Base-by-base conservation (phyloP, 2,797 vertebrate species). In the Silurus aristotelis region DNA sequence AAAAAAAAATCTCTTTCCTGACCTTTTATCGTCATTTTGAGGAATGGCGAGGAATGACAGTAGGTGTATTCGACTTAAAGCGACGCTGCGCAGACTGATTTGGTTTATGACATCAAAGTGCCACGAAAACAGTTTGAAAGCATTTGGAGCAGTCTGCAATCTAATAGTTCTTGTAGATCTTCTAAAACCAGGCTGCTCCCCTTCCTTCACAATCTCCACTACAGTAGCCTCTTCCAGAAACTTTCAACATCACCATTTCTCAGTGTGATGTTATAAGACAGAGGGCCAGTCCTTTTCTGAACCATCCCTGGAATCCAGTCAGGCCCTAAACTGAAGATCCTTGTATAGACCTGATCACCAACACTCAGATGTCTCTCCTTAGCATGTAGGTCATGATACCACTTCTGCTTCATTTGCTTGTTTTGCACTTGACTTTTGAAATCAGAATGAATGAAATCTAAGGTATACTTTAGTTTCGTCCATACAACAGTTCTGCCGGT, bases 361-460 rank as follows among this genome's bases (percentile, higher is more conserved):
- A 31, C 76, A 6, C 12, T 8, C 0, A 85, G 8, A 19, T 20
- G 13, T 22, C 60, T 60, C 31, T 85, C 60, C 31, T 55, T 46
- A 0, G 79, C 70, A 64, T 67, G 84, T 4, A 13, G 25, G 22
- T 82, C 70, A 13, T 85, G 25, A 20, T 76, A 81, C 15, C 0
- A 38, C 10, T 85, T 85, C 7, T 85, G 84, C 15, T 66, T 58
- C 6, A 43, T 0, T 22, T 82, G 79, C 38, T 86, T 77, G 9
- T 58, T 1, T 38, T 48, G 15, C 5, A 70, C 85, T n/a, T 77
- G 43, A 20, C 52, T 72, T 48, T 17, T 61, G 52, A 88, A 64
- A 20, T 86, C 71, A 43, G 71, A 78, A 15, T 84, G 78, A 12
- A 88, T n/a, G 4, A 86, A 58, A 43, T 84, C 78, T 1, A 86